A percentile compares a stretch with the other conserved stretches of the same genome.
phyloP scores from a whole-genome alignment of 2,888 invertebrate species.

The Cantharis lateralis region DNA sequence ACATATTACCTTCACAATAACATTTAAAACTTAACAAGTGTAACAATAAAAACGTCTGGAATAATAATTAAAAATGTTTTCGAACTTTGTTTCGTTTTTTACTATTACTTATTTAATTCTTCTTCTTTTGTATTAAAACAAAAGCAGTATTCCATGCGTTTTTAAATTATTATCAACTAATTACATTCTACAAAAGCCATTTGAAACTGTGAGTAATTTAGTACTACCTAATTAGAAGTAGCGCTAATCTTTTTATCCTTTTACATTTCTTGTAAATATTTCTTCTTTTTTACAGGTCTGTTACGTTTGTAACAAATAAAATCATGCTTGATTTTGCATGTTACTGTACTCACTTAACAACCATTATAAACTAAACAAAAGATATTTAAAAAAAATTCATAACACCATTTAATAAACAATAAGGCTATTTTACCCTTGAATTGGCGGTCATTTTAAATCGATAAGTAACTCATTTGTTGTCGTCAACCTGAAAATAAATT shows the following conservation, averaged over 20 bases:
- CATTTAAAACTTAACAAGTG: background rate
- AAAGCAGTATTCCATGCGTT: background rate
- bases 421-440: slow-evolving; percentile 32
- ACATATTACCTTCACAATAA: background rate
- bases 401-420: slow-evolving; percentile 28
- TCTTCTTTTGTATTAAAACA: background rate
- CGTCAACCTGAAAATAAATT: slow-evolving; percentile 18
- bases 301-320: slow-evolving; percentile 28
- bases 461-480: slow-evolving; percentile 16
- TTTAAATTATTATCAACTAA: background rate
- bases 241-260: slow-evolving; percentile 19
- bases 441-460: slow-evolving; percentile 30
- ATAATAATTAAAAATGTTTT: background rate
- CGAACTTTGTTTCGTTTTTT: background rate
- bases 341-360: slow-evolving; percentile 20
- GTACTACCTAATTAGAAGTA: slow-evolving; percentile 5
- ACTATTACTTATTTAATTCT: background rate
- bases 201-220: slow-evolving; percentile 13
- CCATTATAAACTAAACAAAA: slow-evolving; percentile 19
- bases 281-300: slow-evolving; percentile 30
- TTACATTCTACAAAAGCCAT: background rate
- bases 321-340: slow-evolving; percentile 29
- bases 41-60: background rate
- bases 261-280: slow-evolving; percentile 29
- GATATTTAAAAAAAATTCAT: slow-evolving; percentile 5